A percentile compares a stretch with the other conserved stretches of the same genome.
These are phyloP conservation scores for Brenthis ino DNA, from an alignment of 2,888 invertebrate genomes.

Conservation along the genomic window DNA sequence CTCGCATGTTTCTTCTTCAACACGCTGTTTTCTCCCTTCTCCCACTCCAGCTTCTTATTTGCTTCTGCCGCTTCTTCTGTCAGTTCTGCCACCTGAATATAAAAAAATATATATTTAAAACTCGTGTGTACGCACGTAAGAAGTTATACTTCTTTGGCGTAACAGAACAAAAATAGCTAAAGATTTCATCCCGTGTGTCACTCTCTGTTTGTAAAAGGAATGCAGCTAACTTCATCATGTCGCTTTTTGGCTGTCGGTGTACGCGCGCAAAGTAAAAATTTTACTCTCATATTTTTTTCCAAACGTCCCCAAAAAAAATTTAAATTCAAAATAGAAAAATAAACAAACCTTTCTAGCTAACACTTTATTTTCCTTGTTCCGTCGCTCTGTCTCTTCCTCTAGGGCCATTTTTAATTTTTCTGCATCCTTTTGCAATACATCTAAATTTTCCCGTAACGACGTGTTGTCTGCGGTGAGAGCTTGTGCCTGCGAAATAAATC, in stretches of 20 bases:
- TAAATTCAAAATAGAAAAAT: neutral
- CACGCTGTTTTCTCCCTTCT: constrained; percentile 71
- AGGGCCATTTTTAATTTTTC: constrained; percentile 47
- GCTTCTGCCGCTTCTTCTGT: constrained; percentile 63
- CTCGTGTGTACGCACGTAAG: too few species aligned
- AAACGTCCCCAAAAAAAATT: neutral
- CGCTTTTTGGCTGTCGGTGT: too few species aligned
- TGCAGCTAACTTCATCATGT: too few species aligned
- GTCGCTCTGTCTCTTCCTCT: constrained; percentile 54
- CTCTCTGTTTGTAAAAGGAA: too few species aligned
- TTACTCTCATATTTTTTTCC: too few species aligned
- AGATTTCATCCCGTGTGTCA: too few species aligned
- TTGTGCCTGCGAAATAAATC: constrained; percentile 53
- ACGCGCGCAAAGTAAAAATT: too few species aligned
- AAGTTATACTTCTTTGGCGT: too few species aligned
- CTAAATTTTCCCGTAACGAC: constrained; percentile 58
- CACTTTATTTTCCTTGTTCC: constrained; percentile 66
- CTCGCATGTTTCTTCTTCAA: constrained; percentile 75
- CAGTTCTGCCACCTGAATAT: constrained; percentile 65
- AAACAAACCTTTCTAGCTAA: constrained; percentile 66
- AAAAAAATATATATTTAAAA: too few species aligned
- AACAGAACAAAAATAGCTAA: too few species aligned
- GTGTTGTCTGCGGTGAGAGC: constrained; percentile 68
- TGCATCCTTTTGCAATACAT: constrained; percentile 51
- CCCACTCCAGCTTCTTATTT: constrained; percentile 70